Percentiles rank a stretch among this genome's conserved stretches.
These are phyloP conservation scores for Tetrapedia diversipes DNA, from an alignment of 2,888 invertebrate genomes.

Conservation along the genomic window DNA sequence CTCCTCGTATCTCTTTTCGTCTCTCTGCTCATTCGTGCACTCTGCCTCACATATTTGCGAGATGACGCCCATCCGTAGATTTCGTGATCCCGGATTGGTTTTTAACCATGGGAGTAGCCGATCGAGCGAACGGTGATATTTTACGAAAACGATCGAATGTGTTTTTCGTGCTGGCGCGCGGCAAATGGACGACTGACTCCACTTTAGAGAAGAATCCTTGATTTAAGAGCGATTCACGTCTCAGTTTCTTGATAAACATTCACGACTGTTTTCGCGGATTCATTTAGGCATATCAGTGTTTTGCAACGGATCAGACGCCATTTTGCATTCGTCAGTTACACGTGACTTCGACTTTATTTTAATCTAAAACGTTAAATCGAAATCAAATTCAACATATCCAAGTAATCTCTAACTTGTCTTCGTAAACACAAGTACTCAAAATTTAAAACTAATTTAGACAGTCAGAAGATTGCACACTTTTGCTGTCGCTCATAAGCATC, in stretches of 20 bases:
- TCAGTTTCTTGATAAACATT: conserved; percentile 20
- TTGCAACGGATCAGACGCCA: background rate
- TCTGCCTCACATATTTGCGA: conserved; percentile 59
- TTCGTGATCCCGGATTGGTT: conserved; percentile 39
- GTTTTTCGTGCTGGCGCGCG: conserved; percentile 42
- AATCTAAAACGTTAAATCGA: too few species aligned
- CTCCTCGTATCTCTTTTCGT: background rate
- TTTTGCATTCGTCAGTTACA: background rate
- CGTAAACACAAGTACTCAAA: background rate
- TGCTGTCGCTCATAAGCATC: too few species aligned
- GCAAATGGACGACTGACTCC: conserved; percentile 15
- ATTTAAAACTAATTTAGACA: background rate
- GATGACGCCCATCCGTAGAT: conserved; percentile 53
- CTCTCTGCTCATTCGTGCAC: background rate
- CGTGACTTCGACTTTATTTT: too few species aligned
- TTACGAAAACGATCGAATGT: conserved; percentile 48
- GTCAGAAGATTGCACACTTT: background rate
- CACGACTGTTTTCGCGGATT: conserved; percentile 4
- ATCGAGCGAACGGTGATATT: conserved; percentile 52
- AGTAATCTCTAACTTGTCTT: too few species aligned
- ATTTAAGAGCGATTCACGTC: conserved; percentile 36
- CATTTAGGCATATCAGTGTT: background rate
- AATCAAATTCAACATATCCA: too few species aligned
- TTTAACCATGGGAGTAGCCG: conserved; percentile 48
- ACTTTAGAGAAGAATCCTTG: conserved; percentile 14